Evolutionary conservation across 2,113 vertebrate species (phyloP), one percentile per base, ranked within the genome.

Genomic region (Neoarius graeffei): DNA sequence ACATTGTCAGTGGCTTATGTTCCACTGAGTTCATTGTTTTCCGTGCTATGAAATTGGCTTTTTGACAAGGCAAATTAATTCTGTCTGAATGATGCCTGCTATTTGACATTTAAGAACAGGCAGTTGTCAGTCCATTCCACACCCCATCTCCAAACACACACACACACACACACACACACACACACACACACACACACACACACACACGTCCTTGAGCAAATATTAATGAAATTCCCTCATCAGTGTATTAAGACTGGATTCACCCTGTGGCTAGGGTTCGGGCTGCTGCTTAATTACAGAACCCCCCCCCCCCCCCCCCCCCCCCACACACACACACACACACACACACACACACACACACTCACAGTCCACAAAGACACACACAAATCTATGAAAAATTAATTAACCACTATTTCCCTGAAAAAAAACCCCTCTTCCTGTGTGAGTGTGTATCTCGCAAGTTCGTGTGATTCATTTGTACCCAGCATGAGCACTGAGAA

Each of bases 251-350:
- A 35, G 67, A 57, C 83, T 9, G 30, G 14, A 60, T 74, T 85
- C 30, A 14, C 69, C 66, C 83, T 73, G 50, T 42, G 56, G 84
- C 69, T n/a, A 25, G 59, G 23, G 59, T 13, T 62, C 5, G 23
- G 25, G 35, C 14, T 19, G 54, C 84, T 8, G 56, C 30, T 73
- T 71, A 73, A 73, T 73, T 85, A 57, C 54, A 20, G 83, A 42
- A 42, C n/a, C 50, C 73, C 73, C 50, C 30, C 50, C 1, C n/a
- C n/a, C n/a, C n/a, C n/a, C n/a, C n/a, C n/a, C n/a, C n/a, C n/a
- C n/a, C n/a, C n/a, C n/a, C n/a, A 35, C 83, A 85, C 9, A n/a
- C 62, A 66, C 82, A 83, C 60, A 83, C 60, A 35, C 83, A 85
- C 9, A n/a, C 62, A 66, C 82, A 83, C 60, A 83, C 60, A 67